Evolutionary conservation across 1,140 invertebrate species (phyloP), one percentile per base, ranked within the genome.

Genomic region (Lepidotrigona ventralis): DNA sequence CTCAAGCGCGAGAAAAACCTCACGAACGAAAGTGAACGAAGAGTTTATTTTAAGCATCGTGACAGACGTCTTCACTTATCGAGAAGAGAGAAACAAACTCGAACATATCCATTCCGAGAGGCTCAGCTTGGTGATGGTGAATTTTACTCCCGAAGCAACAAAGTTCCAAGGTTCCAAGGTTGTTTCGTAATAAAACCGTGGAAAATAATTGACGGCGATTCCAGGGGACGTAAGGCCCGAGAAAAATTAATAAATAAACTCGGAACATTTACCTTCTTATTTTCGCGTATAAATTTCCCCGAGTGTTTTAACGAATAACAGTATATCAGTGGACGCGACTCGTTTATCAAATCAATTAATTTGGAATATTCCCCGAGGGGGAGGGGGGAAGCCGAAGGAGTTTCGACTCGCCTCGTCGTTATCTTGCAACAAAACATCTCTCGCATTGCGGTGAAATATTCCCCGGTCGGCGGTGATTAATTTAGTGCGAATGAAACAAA

Each of bases 281-380:
- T 77, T n/a, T 21, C 39, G 9, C 2, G 21, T 73, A 77, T 82
- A 82, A 77, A 82, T 81, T 56, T 76, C 53, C 54, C 19, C 58
- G 58, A 54, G 70, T 58, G 12, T 81, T 77, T 77, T 33, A 77
- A 77, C 63, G 80, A 69, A 82, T 69, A 60, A 77, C 81, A 76
- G 54, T 82, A 78, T 70, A 82, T 78, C 74, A 74, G 39, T 70
- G 56, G 39, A 53, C 60, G 66, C 66, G 66, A 63, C 63, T 83
- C 81, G 66, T 83, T 83, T 70, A 83, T 78, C 75, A 83, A 78
- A 78, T 83, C 75, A 83, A 78, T 83, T 83, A 78, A 75, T 83
- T 83, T 54, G 46, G 81, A 78, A 83, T 78, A 78, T 77, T 71
- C 69, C n/a, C 21, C 33, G 33, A 3, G 33, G 33, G 4, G 33